Evolutionary conservation across 2,797 vertebrate genomes (phyloP), one percentile per base, ranked within the genome.

Genomic region (Momotus momota): DNA sequence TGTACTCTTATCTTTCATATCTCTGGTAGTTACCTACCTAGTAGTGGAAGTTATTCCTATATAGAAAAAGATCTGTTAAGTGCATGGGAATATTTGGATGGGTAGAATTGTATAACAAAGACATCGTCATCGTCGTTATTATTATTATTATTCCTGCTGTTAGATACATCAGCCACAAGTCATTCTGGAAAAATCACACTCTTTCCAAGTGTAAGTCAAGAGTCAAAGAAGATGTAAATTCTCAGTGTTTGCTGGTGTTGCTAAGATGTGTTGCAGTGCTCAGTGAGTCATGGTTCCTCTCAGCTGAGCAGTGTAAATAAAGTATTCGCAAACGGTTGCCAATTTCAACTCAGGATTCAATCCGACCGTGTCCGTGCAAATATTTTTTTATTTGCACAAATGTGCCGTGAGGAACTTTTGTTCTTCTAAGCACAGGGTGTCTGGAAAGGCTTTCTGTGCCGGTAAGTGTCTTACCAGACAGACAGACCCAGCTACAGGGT

Each of bases 331-430:
- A 13, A 38, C 0, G 0, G 33, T 57, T 81, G 72, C 92, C 89
- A 81, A 2, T 35, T 62, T 91, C 67, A 35, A 40, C 57, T 66
- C 14, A 9, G 83, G 82, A 69, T 61, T 72, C 88, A 65, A 45
- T 55, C 86, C 83, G 19, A 17, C 80, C 15, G 0, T 35, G 51
- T 10, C 90, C 2, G 4, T 61, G 77, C 81, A 90, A 95, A 90
- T 93, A 81, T 86, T 91, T 55, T 60, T 62, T 33, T 72, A 9
- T 96, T 81, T 84, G 73, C 86, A 62, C 80, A 79, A 88, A 86
- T 46, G 58, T 40, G 18, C 83, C 71, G 73, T 21, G 54, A 66
- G 51, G 73, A 57, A 41, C 66, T 91, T 81, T 21, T 67, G 81
- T 62, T 92, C 78, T 29, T 33, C 51, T 31, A n/a, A 72, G 73